Base-by-base conservation (phyloP, 1,140 invertebrate species). In the Drosophila repletoides region DNA sequence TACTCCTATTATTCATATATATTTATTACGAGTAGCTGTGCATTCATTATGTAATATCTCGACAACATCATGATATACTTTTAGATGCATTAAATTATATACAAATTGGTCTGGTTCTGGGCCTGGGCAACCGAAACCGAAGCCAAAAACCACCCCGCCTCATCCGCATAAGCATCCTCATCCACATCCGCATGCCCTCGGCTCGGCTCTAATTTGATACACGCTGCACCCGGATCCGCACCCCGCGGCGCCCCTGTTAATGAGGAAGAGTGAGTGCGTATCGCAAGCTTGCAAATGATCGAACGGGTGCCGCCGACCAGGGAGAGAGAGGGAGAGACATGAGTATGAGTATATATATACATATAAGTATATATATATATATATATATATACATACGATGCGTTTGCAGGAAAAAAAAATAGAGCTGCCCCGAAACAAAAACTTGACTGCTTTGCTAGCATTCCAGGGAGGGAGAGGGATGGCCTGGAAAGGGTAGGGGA, bases 71-170 rank as follows among this genome's bases (percentile, higher is more conserved):
- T 28, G 36, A 40, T 46, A 63, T 64, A 59, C 76, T 81, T 69
- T 38, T 48, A 76, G 66, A 55, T 72, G 80, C 75, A 81, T 83
- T 69, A 74, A 83, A 70, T 75, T 75, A 76, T 66, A 52, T 76
- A 81, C 77, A 81, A 83, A 81, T 81, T 84, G 79, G 55, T 36
- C 56, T 36, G 52, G 61, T n/a, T n/a, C n/a, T n/a, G 52, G 56
- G 41, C 52, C 67, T 33, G 76, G 77, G 65, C 77, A 56, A 40
- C 17, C 12, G 34, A 41, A 43, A 45, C 24, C 26, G 28, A 28
- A 22, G 7, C 12, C 10, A 1, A 17, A 48, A 58, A n/a, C 72
- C 61, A 80, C 61, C 63, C 63, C 55, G 34, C 55, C 28, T n/a
- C 15, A 12, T 6, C 3, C 40, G 34, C 56, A 45, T 40, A n/a